Base-by-base conservation (phyloP, 2,113 vertebrate species). In the Tragulus kanchil region DNA sequence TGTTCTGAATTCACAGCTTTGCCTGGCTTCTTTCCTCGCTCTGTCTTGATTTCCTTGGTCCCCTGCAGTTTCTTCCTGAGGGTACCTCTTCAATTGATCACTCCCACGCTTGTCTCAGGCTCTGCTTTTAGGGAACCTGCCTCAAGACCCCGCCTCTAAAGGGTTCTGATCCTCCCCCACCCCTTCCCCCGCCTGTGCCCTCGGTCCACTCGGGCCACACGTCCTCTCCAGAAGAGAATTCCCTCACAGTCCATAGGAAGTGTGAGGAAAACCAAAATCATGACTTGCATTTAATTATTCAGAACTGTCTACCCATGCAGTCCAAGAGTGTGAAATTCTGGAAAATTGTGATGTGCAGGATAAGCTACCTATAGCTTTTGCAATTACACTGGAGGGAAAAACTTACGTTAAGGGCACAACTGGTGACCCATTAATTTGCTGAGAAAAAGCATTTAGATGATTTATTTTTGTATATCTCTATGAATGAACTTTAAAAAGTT, bases 201-300 rank as follows among this genome's bases (percentile, higher is more conserved):
- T 59, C 3, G 0, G 82, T 54, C 69, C 64, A 64, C 79, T 52
- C 13, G 85, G 1, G 25, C 56, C n/a, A 26, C 45, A 0, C 16
- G 17, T 26, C 59, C 84, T 84, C 93, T 89, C 89, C 69, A 16
- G 81, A 81, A 36, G 77, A 93, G 64, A 87, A 90, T 42, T 71
- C 85, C 83, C 36, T 50, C 56, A 54, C 6, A 42, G 64, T 64
- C 90, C 75, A 26, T 1, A 75, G 48, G 67, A 92, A 19, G 52
- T 2, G 0, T 82, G 88, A 93, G 71, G 15, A 54, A 94, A 87
- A 65, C 15, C 3, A 21, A 52, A 94, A 73, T 88, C 45, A 95
- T 21, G 88, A 54, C 14, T 14, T 73, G 82, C 56, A 26, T 90
- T 97, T 92, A 97, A 96, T 97, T 94, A 96, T 94, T 97, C 71